Evolutionary conservation across 2,888 invertebrate genomes (phyloP).

Genomic region (Amphiduros pacificus): DNA sequence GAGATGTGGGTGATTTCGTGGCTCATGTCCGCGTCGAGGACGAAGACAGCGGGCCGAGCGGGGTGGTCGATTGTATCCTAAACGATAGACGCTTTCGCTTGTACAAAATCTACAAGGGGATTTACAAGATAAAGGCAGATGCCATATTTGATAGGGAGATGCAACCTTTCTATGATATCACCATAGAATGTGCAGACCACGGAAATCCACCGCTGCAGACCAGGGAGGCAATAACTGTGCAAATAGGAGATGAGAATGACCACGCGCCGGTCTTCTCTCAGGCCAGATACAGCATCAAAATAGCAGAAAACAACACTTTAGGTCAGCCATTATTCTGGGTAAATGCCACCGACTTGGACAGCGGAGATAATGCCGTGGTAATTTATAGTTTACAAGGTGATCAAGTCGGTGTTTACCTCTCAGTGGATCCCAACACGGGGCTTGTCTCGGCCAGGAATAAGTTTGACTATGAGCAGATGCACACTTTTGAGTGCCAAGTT

Average conservation of each 20-base stretch:
- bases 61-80: conserved; percentile 48
- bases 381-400: neutral
- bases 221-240: conserved; percentile 38
- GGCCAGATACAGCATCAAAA: conserved; percentile 32
- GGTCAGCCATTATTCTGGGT: conserved; percentile 42
- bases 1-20: conserved; percentile 44
- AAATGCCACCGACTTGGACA: conserved; percentile 38
- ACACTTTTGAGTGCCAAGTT: conserved; percentile 17
- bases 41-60: conserved; percentile 48
- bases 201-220: conserved; percentile 42
- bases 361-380: conserved; percentile 4
- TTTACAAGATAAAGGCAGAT: conserved; percentile 25
- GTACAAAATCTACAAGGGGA: conserved; percentile 17
- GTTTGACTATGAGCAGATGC: conserved; percentile 25
- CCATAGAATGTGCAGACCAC: conserved; percentile 46
- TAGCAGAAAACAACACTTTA: conserved; percentile 46
- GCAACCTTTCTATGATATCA: conserved; percentile 36
- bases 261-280: conserved; percentile 42
- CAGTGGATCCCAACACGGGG: conserved; percentile 34
- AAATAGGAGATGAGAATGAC: conserved; percentile 53
- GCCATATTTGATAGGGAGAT: conserved; percentile 44
- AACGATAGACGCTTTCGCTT: conserved; percentile 31
- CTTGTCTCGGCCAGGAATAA: conserved; percentile 36
- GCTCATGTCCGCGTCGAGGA: conserved; percentile 51
- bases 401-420: conserved; percentile 11